A percentile compares a stretch with the other conserved stretches of the same genome.
These are phyloP conservation scores for Andrena fulva DNA, from an alignment of 2,888 invertebrate species.

Conservation along the genomic window DNA sequence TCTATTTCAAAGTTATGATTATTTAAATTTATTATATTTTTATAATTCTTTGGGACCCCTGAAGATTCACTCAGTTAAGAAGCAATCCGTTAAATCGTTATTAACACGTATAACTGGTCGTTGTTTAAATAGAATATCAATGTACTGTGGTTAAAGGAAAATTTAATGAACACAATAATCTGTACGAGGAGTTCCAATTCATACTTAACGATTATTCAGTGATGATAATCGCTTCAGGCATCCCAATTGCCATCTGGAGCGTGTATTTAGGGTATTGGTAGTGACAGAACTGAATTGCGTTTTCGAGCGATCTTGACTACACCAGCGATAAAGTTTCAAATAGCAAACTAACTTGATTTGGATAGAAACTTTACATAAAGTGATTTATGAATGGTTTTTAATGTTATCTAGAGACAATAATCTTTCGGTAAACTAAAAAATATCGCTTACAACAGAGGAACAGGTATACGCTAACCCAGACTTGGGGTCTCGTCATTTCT, in stretches of 20 bases:
- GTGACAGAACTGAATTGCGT: constrained; percentile 1
- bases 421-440: constrained; percentile 8
- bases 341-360: neutral
- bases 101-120: too few species aligned
- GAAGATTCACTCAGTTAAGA: too few species aligned
- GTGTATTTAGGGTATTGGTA: neutral
- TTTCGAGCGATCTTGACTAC: neutral
- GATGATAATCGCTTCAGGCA: neutral
- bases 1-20: too few species aligned
- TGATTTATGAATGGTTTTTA: too few species aligned
- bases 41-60: too few species aligned
- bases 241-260: neutral
- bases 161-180: neutral
- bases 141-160: neutral
- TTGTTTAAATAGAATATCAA: neutral
- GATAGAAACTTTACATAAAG: neutral
- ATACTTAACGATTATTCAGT: neutral
- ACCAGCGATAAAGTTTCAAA: neutral
- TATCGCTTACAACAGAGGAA: constrained; percentile 1
- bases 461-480: constrained; percentile 1
- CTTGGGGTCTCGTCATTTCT: constrained; percentile 53
- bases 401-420: neutral
- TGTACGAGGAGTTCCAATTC: too few species aligned
- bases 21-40: too few species aligned
- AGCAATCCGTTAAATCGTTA: too few species aligned